A percentile compares a stretch with the other conserved stretches of the same genome.
These are phyloP conservation scores for Lagorchestes hirsutus DNA, from an alignment of 2,797 vertebrate species.

Conservation along the genomic window DNA sequence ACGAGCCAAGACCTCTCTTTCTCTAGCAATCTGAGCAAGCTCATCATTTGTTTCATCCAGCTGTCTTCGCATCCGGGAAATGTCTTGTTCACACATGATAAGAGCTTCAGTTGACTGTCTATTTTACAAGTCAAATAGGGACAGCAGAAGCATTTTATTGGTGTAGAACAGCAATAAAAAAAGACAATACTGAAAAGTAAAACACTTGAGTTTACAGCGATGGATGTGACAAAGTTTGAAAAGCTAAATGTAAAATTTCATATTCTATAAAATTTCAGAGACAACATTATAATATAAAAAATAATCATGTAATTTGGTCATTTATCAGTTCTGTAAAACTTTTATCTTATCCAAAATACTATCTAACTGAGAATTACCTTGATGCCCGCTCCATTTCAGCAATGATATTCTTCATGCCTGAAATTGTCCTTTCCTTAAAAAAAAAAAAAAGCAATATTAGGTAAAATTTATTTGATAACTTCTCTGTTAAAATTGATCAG, in stretches of 20 bases:
- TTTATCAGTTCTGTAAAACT: constrained; percentile 32
- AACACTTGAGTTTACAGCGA: constrained; percentile 38
- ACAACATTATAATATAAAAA: constrained; percentile 28
- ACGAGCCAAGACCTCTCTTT: constrained; percentile 84
- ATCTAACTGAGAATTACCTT: constrained; percentile 83
- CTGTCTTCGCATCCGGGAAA: constrained; percentile 82
- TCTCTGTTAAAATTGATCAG: constrained; percentile 61
- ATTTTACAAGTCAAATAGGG: constrained; percentile 74
- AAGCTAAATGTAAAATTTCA: neutral
- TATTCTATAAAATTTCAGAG: neutral
- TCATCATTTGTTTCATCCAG: constrained; percentile 85
- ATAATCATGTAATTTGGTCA: neutral
- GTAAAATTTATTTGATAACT: constrained; percentile 71
- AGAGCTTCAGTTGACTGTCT: constrained; percentile 86
- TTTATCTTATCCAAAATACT: constrained; percentile 35
- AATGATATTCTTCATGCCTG: constrained; percentile 85
- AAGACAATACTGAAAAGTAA: constrained; percentile 29
- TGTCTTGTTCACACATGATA: constrained; percentile 85
- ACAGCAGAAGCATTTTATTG: constrained; percentile 69
- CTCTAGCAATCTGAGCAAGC: constrained; percentile 81
- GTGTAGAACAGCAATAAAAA: constrained; percentile 62
- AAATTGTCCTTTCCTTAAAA: constrained; percentile 88
- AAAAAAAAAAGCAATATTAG: constrained; percentile 78
- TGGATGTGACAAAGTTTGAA: constrained; percentile 18
- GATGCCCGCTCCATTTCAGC: constrained; percentile 86